phyloP scores from a whole-genome alignment of 1,140 invertebrate species.

The Lethrus apterus region DNA sequence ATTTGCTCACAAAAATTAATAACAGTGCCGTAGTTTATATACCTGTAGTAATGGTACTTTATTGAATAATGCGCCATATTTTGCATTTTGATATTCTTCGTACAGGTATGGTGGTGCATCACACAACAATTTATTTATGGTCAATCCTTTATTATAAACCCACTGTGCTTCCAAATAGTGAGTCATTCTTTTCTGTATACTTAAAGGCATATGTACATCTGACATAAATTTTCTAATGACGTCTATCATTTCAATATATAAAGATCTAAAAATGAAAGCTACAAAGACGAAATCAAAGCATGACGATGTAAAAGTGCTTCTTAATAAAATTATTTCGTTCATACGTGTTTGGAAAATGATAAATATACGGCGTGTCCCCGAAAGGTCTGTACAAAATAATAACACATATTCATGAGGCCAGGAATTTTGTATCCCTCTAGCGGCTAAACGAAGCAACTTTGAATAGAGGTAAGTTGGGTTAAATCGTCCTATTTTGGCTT shows the following conservation, averaged over 20 bases:
- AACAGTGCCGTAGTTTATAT: background rate
- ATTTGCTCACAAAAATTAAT: slow-evolving; percentile 4
- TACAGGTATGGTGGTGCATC: slow-evolving; percentile 19
- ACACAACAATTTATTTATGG: slow-evolving; percentile 18
- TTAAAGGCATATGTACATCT: slow-evolving; percentile 14
- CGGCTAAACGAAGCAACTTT: no score
- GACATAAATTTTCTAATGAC: slow-evolving; percentile 19
- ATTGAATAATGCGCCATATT: slow-evolving; percentile 15
- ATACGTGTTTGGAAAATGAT: no score
- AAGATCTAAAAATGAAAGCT: slow-evolving; percentile 10
- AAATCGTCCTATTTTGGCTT: no score
- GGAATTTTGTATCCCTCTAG: no score
- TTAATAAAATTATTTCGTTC: no score
- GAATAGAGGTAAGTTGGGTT: no score
- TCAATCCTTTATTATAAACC: slow-evolving; percentile 22
- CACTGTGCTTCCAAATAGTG: slow-evolving; percentile 24
- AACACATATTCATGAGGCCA: no score
- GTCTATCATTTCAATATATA: slow-evolving; percentile 19
- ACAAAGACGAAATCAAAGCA: background rate
- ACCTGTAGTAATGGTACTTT: slow-evolving; percentile 10
- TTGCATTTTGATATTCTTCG: slow-evolving; percentile 18
- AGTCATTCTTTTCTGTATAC: slow-evolving; percentile 20
- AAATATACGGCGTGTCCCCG: no score
- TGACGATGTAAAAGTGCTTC: background rate
- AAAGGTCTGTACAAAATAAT: no score